Percentiles rank a stretch among this genome's conserved stretches.
Evolutionary conservation across 2,113 vertebrate species (phyloP).

Genomic region (Gracilinanus agilis): DNA sequence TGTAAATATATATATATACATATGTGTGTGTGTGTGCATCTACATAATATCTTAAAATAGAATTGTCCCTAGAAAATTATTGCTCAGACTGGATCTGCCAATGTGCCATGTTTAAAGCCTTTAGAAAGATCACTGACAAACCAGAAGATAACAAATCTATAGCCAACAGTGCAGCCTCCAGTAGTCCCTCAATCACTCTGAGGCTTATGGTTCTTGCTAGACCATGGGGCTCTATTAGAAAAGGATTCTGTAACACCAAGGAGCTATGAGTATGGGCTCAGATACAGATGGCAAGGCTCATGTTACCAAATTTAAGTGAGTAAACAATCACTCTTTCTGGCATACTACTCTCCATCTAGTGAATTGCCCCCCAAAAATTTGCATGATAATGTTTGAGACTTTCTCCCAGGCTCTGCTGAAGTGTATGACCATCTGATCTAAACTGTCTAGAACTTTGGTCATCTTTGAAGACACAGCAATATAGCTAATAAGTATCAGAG

Average conservation of each 20-base stretch:
- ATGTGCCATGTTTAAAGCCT: neutral
- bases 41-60: too few species aligned
- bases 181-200: neutral
- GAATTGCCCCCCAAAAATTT: neutral
- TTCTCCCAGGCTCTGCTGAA: neutral
- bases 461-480: neutral
- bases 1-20: too few species aligned
- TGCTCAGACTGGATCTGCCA: neutral
- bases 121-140: neutral
- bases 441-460: neutral
- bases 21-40: too few species aligned
- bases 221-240: neutral
- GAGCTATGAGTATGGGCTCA: neutral
- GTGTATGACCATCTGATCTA: too few species aligned
- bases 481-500: too few species aligned
- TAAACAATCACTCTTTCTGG: neutral
- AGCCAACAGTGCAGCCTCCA: neutral
- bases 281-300: neutral
- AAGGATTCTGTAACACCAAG: neutral
- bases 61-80: neutral
- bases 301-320: neutral
- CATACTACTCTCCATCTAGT: neutral
- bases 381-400: neutral
- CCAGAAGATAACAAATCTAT: neutral
- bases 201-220: neutral